Conservation (phyloP, 1,140 invertebrate genomes). For the Tetragnatha versicolor region DNA sequence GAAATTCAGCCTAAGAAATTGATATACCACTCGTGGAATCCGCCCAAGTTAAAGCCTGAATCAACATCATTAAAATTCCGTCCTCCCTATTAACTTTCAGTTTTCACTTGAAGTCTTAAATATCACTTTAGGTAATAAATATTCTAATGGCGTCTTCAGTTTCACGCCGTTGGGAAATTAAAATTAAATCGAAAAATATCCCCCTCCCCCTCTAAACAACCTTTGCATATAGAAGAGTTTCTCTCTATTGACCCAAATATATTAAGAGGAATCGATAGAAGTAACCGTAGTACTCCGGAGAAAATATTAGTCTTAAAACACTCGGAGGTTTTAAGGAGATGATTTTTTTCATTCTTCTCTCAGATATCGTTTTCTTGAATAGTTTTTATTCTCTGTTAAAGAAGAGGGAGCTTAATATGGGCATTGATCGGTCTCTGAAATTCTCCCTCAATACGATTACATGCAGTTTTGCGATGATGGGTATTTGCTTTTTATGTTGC, state of each 20-base stretch:
- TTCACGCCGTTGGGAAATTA: slow-evolving; percentile 16
- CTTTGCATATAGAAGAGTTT: slow-evolving; percentile 6
- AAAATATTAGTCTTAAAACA: neutral
- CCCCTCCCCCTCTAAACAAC: neutral
- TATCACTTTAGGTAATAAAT: slow-evolving; percentile 20
- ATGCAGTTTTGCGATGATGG: no score
- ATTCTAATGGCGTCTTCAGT: slow-evolving; percentile 16
- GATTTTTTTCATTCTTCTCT: no score
- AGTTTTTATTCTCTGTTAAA: no score
- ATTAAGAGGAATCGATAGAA: neutral
- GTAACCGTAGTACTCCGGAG: neutral
- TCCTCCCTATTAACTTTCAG: slow-evolving; percentile 21
- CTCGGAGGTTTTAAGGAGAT: no score
- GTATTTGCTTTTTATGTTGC: no score
- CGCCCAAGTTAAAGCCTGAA: no score
- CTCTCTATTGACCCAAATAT: neutral
- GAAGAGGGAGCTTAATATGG: no score
- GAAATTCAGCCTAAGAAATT: neutral
- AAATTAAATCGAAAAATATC: slow-evolving; percentile 18
- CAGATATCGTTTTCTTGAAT: no score
- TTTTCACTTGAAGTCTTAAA: neutral
- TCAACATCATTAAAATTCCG: slow-evolving; percentile 26
- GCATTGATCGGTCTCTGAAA: no score
- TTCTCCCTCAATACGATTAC: no score
- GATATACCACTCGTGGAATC: no score